These are phyloP conservation scores for Lycocerus yunnanus DNA, from an alignment of 2,888 invertebrate species.

Conservation along the genomic window DNA sequence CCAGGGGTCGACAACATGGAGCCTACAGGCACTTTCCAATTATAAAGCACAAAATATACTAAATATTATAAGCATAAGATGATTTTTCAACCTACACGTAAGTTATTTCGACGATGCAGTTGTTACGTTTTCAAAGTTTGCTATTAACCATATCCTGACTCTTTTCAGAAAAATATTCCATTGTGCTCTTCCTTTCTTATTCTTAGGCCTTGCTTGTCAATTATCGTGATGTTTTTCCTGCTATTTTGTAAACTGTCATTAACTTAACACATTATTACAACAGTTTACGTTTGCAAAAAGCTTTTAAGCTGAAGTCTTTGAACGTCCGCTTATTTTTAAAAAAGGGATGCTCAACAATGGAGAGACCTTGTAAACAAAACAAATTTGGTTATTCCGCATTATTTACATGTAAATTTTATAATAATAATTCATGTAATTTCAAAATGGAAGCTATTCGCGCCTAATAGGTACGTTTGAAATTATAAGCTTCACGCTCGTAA, in stretches of 20 bases:
- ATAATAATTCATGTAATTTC: neutral
- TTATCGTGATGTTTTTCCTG: neutral
- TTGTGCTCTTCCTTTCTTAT: neutral
- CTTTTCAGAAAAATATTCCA: neutral
- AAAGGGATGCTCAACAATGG: neutral
- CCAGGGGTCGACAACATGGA: neutral
- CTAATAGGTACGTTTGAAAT: neutral
- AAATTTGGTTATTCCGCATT: neutral
- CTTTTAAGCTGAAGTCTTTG: neutral
- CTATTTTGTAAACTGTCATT: neutral
- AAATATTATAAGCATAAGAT: neutral
- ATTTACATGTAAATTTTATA: neutral
- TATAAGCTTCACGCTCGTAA: neutral
- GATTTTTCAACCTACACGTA: neutral
- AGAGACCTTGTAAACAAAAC: neutral
- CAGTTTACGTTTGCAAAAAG: neutral
- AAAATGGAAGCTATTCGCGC: neutral
- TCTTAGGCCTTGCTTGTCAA: neutral
- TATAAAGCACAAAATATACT: neutral
- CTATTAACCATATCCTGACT: neutral
- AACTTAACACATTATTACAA: neutral
- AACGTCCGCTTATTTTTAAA: neutral
- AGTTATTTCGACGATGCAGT: neutral
- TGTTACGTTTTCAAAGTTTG: neutral
- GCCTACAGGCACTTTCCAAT: neutral